Evolutionary conservation across 1,140 invertebrate species (phyloP).

Genomic region (Caenorhabditis briggsae): DNA sequence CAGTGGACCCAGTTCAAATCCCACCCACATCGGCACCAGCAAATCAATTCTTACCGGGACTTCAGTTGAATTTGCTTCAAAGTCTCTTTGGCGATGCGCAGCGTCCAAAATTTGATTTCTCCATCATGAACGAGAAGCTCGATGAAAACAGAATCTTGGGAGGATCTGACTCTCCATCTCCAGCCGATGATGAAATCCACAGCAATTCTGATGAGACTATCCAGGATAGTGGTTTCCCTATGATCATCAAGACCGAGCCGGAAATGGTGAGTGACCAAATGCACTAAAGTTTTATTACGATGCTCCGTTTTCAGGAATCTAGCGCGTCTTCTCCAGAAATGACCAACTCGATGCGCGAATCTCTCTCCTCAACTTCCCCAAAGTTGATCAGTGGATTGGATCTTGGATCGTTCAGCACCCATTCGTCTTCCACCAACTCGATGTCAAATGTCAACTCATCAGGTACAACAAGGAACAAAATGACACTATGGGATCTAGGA

Average conservation of each 20-base stretch:
- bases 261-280: neutral
- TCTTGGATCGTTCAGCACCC: conserved; percentile 35
- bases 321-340: conserved; percentile 69
- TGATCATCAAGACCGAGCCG: conserved; percentile 49
- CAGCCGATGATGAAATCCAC: conserved; percentile 75
- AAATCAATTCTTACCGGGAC: neutral
- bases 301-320: conserved; percentile 66
- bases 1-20: conserved; percentile 14
- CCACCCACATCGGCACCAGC: neutral
- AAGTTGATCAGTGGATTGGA: conserved; percentile 24
- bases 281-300: neutral
- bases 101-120: conserved; percentile 67
- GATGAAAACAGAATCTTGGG: conserved; percentile 73
- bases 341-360: conserved; percentile 42
- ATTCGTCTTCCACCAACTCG: conserved; percentile 44
- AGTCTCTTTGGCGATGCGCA: conserved; percentile 46
- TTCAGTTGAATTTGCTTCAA: conserved; percentile 28
- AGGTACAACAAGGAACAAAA: conserved; percentile 48
- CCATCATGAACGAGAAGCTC: conserved; percentile 59
- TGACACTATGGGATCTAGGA: neutral
- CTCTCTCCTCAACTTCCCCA: conserved; percentile 61
- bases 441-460: conserved; percentile 35
- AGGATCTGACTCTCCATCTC: conserved; percentile 75
- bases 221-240: conserved; percentile 56
- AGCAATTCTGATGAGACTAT: conserved; percentile 70